Evolutionary conservation across 2,113 vertebrate species (phyloP).

Genomic region (Mesembrinibis cayennensis): DNA sequence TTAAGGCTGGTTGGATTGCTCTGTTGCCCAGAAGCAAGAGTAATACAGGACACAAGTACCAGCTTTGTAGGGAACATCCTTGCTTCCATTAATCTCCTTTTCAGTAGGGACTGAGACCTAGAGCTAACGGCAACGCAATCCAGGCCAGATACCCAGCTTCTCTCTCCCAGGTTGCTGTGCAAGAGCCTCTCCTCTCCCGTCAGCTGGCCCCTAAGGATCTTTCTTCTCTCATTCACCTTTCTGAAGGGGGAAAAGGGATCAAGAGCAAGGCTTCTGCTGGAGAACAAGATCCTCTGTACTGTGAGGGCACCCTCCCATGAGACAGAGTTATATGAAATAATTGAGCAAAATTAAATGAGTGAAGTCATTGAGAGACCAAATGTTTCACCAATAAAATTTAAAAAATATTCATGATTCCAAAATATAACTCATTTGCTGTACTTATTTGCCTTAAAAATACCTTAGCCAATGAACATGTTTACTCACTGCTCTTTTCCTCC

Average conservation of each 20-base stretch:
- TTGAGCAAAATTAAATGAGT: neutral
- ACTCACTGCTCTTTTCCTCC: neutral
- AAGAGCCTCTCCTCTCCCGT: neutral
- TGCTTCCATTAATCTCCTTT: neutral
- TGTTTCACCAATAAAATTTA: neutral
- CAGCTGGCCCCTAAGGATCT: neutral
- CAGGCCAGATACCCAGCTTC: neutral
- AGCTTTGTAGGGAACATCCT: neutral
- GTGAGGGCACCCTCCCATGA: neutral
- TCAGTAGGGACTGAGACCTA: neutral
- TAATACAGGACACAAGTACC: neutral
- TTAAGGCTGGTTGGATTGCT: neutral
- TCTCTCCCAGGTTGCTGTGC: neutral
- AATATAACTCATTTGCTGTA: neutral
- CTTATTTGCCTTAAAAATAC: neutral
- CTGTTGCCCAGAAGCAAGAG: neutral
- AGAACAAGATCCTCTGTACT: neutral
- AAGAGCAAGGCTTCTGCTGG: neutral
- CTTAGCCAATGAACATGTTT: neutral
- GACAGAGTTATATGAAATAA: neutral
- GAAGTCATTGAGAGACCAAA: neutral
- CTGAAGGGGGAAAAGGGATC: neutral
- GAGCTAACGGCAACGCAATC: neutral
- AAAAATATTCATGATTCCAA: neutral
- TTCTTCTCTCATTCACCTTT: neutral